Conservation (phyloP, 2,113 vertebrate genomes). For the Gopherus evgoodei region DNA sequence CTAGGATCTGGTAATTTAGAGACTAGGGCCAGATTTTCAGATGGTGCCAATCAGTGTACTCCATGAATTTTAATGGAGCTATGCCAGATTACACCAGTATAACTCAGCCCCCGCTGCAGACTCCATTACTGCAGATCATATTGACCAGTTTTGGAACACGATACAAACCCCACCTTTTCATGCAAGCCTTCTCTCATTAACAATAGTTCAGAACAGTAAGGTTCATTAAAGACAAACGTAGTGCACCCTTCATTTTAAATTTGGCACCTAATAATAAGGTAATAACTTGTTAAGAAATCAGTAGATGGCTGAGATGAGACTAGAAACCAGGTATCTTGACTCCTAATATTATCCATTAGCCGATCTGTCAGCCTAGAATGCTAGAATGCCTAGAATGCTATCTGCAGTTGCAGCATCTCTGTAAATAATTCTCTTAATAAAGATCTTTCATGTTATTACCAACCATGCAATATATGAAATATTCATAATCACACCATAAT, state of each 20-base stretch:
- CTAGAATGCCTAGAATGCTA: background rate
- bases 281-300: background rate
- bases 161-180: background rate
- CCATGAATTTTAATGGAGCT: background rate
- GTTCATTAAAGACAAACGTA: background rate
- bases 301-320: background rate
- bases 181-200: background rate
- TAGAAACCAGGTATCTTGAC: fast-evolving
- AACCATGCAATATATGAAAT: background rate
- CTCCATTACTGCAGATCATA: background rate
- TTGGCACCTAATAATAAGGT: background rate
- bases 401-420: background rate
- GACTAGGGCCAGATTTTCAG: background rate
- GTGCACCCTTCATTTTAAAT: background rate
- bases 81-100: background rate
- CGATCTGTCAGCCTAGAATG: background rate
- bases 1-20: background rate
- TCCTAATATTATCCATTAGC: background rate
- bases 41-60: background rate
- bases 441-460: background rate
- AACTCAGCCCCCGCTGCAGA: background rate
- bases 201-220: background rate
- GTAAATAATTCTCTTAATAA: background rate
- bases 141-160: background rate
- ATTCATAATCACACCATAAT: background rate